Base-by-base conservation (phyloP, 2,113 vertebrate genomes). In the Tamias sibiricus region DNA sequence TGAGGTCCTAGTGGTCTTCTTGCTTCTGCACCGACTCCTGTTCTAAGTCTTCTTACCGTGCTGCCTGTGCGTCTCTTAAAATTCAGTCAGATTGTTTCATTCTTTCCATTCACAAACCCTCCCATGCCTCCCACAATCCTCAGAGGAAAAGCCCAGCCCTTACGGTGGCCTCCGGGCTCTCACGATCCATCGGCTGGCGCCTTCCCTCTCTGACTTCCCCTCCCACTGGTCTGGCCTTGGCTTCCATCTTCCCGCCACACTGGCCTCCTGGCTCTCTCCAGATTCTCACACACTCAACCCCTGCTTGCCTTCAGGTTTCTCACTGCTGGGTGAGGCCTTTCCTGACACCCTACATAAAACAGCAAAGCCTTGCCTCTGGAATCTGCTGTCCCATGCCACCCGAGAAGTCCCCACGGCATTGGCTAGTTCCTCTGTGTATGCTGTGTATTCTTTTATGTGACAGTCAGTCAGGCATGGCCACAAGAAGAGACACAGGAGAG, bases 361-460 rank as follows among this genome's bases (percentile, higher is more conserved):
- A 75, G 62, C 26, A 42, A 91, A 93, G 44, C 8, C 77, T 52
- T 54, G n/a, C 12, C 13, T 14, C 9, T 16, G 26, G 10, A 24
- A 6, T 32, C 30, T 9, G 19, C 44, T 54, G 8, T 11, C 2
- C 30, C 49, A 37, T 0, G 2, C 26, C 16, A 66, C 20, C 17
- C 37, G 75, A 22, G 9, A 30, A 52, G 16, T 66, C 37, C 87
- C 52, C 49, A 7, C 8, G 44, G 26, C 3, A 12, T 81, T 57
- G 75, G 44, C 52, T 91, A 1, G 0, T 59, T 76, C 28, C 9
- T 35, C 24, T 37, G 30, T 40, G 4, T 37, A 57, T 52, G 16
- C 19, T 69, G 16, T 32, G 2, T 59, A 8, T 88, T 71, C 16
- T 79, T 92, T 64, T 69, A 26, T 47, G 59, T 62, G 77, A 40